Evolutionary conservation across 2,888 invertebrate species (phyloP).

Genomic region (Frankliniella fusca): DNA sequence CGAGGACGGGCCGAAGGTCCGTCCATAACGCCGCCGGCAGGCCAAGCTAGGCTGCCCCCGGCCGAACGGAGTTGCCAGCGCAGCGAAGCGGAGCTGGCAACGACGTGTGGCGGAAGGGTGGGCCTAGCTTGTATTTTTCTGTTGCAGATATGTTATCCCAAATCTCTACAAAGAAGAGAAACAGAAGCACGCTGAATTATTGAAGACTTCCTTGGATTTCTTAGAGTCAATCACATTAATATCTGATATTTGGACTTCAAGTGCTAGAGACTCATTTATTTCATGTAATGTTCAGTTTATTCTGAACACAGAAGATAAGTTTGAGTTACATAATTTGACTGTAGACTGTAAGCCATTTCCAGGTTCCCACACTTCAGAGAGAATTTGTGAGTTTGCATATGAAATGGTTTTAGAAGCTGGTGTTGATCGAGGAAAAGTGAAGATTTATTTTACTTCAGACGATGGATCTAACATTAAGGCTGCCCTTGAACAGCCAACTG

Average conservation of each 20-base stretch:
- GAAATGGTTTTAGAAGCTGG: constrained; percentile 1
- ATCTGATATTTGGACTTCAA: constrained; percentile 9
- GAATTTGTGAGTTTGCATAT: constrained; percentile 4
- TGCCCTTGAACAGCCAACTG: constrained; percentile 5
- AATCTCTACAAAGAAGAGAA: background rate
- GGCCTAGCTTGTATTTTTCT: too few relatives aligned
- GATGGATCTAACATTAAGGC: constrained; percentile 6
- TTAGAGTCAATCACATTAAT: background rate
- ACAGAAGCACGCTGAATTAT: background rate
- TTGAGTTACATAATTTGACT: background rate
- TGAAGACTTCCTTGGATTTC: background rate
- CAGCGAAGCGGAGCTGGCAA: too few relatives aligned
- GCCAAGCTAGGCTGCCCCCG: too few relatives aligned
- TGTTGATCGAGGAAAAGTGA: background rate
- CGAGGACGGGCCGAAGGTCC: too few relatives aligned
- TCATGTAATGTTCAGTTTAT: constrained; percentile 10
- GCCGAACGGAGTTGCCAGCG: too few relatives aligned
- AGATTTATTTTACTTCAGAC: background rate
- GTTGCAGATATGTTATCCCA: constrained; percentile 5
- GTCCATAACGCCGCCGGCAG: too few relatives aligned
- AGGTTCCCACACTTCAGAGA: background rate
- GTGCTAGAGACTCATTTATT: background rate
- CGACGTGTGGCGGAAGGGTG: too few relatives aligned
- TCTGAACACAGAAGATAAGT: background rate
- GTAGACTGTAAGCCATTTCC: constrained; percentile 6